Evolutionary conservation across 2,888 invertebrate genomes (phyloP), one percentile per base, ranked within the genome.

Genomic region (Drosophila borborema): DNA sequence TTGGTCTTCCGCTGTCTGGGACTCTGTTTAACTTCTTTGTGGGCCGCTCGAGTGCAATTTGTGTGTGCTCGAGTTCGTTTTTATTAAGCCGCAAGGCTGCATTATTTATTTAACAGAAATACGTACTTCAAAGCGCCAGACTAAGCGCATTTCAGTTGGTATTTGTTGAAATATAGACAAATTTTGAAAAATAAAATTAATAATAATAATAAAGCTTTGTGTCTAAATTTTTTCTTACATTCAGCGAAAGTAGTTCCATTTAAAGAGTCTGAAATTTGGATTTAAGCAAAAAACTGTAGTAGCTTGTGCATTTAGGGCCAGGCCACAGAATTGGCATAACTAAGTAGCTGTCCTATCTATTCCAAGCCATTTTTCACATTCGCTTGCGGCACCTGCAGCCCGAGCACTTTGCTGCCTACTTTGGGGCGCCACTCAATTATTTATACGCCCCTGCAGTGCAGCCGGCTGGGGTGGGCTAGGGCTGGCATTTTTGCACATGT

Each of bases 351-450:
- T 31, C 43, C 20, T 49, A 43, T 51, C 61, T 20, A n/a, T 41
- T 45, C 48, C 45, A 31, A 8, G 73, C 64, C 43, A 61, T 40
- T 60, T 59, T 64, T 64, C 40, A 54, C 56, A 65, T 55, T 65
- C 59, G 75, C 71, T 64, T 49, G 72, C 68, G 65, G 79, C 84
- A 83, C 83, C 83, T 83, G 83, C 86, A 81, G 46, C 65, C 40
- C 64, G 20, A 64, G 73, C 78, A 80, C 64, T 80, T 84, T 72
- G 72, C 66, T 72, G 83, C 80, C 85, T 86, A 78, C 82, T 84
- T 78, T 84, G 66, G 80, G 84, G 87, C 84, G 78, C 78, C 86
- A 82, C 86, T 86, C 86, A 86, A 83, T 86, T 83, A 86, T 88
- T 86, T 81, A 86, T 86, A 72, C 63, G 74, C 81, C 83, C 83